Conservation (phyloP, 1,140 invertebrate genomes). For the Carposina sasakii region DNA sequence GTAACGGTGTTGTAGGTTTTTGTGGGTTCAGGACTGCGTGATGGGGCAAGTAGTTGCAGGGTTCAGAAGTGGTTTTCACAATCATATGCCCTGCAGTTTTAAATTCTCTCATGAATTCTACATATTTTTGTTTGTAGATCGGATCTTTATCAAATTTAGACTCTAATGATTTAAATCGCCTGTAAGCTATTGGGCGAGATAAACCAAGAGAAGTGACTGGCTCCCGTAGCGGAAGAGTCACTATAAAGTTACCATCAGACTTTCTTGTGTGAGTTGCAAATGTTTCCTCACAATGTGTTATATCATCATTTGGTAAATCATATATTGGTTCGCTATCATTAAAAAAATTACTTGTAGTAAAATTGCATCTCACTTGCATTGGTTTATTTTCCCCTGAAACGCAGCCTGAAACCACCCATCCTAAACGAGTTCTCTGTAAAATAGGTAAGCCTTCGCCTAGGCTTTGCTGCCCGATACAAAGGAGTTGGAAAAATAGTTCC, state of each 20-base stretch:
- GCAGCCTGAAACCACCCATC: neutral
- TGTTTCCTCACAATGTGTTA: neutral
- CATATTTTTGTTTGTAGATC: conserved; percentile 3
- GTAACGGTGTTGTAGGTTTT: neutral
- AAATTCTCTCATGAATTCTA: conserved; percentile 2
- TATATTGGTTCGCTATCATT: too few relatives aligned
- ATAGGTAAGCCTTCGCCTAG: conserved; percentile 1
- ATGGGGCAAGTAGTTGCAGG: neutral
- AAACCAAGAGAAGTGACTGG: neutral
- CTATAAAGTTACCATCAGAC: conserved; percentile 5
- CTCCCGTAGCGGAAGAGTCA: neutral
- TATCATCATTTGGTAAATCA: neutral
- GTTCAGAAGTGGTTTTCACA: neutral
- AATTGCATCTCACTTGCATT: neutral
- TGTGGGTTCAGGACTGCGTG: neutral
- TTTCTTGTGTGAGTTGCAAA: neutral
- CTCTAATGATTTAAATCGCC: conserved; percentile 1
- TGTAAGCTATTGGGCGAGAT: neutral
- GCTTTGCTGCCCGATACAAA: conserved; percentile 1
- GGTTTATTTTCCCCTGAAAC: neutral
- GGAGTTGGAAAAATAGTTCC: neutral
- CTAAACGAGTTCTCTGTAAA: neutral
- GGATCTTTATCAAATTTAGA: conserved; percentile 5
- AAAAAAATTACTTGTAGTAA: neutral
- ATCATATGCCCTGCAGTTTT: neutral